These are phyloP conservation scores for Plebejus melissa DNA, from an alignment of 2,888 invertebrate species.

Conservation along the genomic window DNA sequence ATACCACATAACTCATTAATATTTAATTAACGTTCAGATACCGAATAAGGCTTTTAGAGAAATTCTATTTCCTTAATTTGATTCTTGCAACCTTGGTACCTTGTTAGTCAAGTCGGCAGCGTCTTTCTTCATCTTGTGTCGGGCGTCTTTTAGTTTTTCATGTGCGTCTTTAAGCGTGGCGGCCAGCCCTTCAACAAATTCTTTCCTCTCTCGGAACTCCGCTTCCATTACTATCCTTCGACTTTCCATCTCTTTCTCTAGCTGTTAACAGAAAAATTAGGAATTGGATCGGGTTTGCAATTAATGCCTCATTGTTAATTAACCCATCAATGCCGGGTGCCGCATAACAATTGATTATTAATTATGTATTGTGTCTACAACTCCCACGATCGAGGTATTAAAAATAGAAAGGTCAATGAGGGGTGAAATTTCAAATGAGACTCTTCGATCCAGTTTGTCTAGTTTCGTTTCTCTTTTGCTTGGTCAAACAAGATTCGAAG, in stretches of 20 bases:
- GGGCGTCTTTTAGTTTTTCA: conserved; percentile 50
- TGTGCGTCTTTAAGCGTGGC: conserved; percentile 57
- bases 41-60: neutral
- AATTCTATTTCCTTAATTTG: too few relatives aligned
- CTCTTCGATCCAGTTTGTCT: neutral
- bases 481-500: too few relatives aligned
- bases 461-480: too few relatives aligned
- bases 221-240: conserved; percentile 50
- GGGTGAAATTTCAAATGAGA: neutral
- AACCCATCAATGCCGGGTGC: too few relatives aligned
- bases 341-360: too few relatives aligned
- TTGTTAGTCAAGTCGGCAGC: conserved; percentile 48
- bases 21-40: neutral
- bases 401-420: too few relatives aligned
- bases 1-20: neutral
- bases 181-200: conserved; percentile 64
- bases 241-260: conserved; percentile 54
- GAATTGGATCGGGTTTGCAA: too few relatives aligned
- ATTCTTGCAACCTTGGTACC: conserved; percentile 37
- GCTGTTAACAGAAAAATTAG: conserved; percentile 40
- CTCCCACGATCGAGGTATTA: too few relatives aligned
- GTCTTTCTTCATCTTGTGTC: conserved; percentile 49
- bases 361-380: too few relatives aligned
- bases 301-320: too few relatives aligned
- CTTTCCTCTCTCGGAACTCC: conserved; percentile 55